Conservation (phyloP, 2,888 invertebrate species). For the Orthonychiurus folsomi region DNA sequence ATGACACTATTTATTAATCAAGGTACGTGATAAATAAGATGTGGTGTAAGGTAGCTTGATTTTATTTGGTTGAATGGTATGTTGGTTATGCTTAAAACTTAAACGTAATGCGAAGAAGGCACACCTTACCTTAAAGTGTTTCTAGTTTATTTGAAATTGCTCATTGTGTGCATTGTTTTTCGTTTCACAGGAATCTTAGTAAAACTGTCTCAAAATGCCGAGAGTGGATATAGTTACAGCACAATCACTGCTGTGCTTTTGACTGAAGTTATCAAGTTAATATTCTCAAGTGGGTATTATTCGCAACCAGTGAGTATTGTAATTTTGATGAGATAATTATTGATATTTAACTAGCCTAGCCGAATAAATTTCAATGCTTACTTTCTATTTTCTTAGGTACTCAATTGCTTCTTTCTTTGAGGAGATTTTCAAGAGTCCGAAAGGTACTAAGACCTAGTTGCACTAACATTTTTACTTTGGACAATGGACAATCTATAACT, state of each 20-base stretch:
- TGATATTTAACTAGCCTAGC: too few relatives aligned
- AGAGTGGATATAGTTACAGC: conserved; percentile 75
- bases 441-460: conserved; percentile 40
- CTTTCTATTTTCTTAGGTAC: conserved; percentile 54
- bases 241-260: conserved; percentile 78
- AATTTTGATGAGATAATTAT: not conserved
- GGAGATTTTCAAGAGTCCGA: conserved; percentile 53
- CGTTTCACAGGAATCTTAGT: conserved; percentile 70
- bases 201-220: conserved; percentile 74
- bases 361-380: conserved; percentile 12
- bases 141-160: too few relatives aligned
- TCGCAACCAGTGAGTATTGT: conserved; percentile 42
- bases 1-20: conserved; percentile 84
- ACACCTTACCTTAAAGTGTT: too few relatives aligned
- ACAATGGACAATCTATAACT: not conserved
- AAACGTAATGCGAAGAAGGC: too few relatives aligned
- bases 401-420: conserved; percentile 50
- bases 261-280: conserved; percentile 75
- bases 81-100: too few relatives aligned
- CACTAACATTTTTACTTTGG: conserved; percentile 7
- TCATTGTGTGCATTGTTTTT: too few relatives aligned
- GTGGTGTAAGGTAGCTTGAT: not conserved
- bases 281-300: conserved; percentile 60
- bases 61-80: not conserved
- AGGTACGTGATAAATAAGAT: conserved; percentile 56